Conservation (phyloP, 2,797 vertebrate genomes). For the Iguana delicatissima region DNA sequence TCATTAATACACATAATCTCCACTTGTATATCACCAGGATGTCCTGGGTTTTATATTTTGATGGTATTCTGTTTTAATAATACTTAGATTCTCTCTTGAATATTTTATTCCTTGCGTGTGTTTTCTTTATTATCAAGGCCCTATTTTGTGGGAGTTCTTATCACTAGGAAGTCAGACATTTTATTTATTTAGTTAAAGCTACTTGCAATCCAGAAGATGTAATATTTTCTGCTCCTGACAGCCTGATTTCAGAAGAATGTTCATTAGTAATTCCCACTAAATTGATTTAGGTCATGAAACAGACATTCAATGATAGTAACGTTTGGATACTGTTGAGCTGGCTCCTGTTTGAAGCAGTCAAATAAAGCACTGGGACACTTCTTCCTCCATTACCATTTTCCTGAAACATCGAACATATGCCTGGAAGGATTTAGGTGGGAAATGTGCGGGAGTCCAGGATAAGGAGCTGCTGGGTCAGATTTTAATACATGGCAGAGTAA, state of each 20-base stretch:
- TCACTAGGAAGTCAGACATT: background rate
- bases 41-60: no score
- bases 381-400: slow-evolving; percentile 60
- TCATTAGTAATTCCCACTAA: slow-evolving; percentile 68
- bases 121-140: no score
- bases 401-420: slow-evolving; percentile 64
- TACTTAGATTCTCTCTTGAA: no score
- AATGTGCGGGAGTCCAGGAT: background rate
- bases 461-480: background rate
- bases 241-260: slow-evolving; percentile 64
- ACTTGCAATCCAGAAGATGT: background rate
- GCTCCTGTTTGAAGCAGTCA: slow-evolving; percentile 75
- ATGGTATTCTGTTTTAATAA: no score
- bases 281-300: slow-evolving; percentile 70
- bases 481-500: slow-evolving; percentile 36
- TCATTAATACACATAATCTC: background rate
- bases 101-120: no score
- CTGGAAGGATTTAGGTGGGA: slow-evolving; percentile 43
- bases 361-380: slow-evolving; percentile 65
- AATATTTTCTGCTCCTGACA: background rate
- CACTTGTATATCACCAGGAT: no score
- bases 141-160: no score
- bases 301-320: slow-evolving; percentile 58
- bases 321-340: slow-evolving; percentile 71
- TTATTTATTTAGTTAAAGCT: background rate